Base-by-base conservation (phyloP, 2,797 vertebrate species). In the Cottoperca gobio region DNA sequence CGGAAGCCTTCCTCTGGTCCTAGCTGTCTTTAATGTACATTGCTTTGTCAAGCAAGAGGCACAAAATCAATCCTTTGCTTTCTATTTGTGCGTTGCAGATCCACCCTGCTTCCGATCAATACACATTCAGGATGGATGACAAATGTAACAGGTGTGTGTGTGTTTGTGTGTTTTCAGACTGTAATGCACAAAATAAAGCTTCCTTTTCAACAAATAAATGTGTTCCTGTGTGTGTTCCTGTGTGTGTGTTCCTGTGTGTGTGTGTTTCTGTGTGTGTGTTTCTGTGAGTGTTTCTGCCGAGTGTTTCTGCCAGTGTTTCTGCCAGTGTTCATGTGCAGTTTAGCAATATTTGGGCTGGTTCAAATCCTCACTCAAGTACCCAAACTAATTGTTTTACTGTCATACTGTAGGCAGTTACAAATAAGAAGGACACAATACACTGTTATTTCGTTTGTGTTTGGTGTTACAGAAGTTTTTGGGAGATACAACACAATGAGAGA, bases 1-100 rank as follows among this genome's bases (percentile, higher is more conserved):
- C 14, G 31, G 79, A 75, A 21, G 17, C 53, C 73, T 82, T 73
- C 77, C 76, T 66, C 77, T 80, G 62, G 1, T 86, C 87, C 88
- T 78, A 59, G 78, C 70, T 81, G 81, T 82, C 86, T 85, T 65
- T 89, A 82, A 91, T 89, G 81, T 80, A 79, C 81, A 77, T 62
- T 31, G 62, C 71, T 90, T 73, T 61, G 54, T 90, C 89, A 89
- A 67, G 79, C 53, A 65, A 57, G 28, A 52, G 79, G 82, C 87
- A 89, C 80, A 89, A 91, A 92, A 93, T 93, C 90, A 83, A 91
- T 93, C 33, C 31, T 26, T 57, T 65, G 69, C 88, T 90, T 84
- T 90, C 83, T 76, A 71, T 90, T 88, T 83, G 84, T 74, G 71
- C 52, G 63, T 65, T 35, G 61, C 77, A 82, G 48, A 76, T 76